Evolutionary conservation across 2,797 vertebrate species (phyloP), one percentile per base, ranked within the genome.

Genomic region (Megalops cyprinoides): DNA sequence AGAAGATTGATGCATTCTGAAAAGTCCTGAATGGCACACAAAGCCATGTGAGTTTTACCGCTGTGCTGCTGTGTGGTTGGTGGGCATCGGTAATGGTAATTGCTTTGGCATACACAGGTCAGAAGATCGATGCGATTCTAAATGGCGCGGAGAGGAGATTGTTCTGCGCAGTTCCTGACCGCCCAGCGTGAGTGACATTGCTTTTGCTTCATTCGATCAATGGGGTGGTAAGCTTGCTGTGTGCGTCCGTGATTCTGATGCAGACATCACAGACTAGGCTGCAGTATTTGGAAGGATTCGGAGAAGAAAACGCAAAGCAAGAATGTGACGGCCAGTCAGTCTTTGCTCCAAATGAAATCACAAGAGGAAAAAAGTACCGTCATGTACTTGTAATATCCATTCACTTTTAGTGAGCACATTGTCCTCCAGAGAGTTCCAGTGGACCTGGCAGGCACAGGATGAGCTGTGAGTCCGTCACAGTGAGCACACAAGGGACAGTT

Each of bases 51-150:
- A 65, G 20, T 65, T 65, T 18, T 65, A 39, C 62, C 53, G 51
- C 51, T 3, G 9, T 10, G 12, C 51, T 2, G 12, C 51, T 2
- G 18, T 14, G 14, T 12, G 51, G 2, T 60, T 58, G 60, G n/a
- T 60, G 62, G 31, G 62, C 62, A 65, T 65, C 31, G 37, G 14
- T 34, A 37, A 65, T 65, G 37, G 14, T 34, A 37, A 65, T 65
- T 65, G 62, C 28, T 65, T 65, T 65, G 58, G 31, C 62, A 65
- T 37, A 18, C 62, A 65, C n/a, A 37, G 62, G 62, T 65, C 62
- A 37, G 31, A 12, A 14, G 23, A 37, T 65, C 31, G 31, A 65
- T 65, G 12, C 4, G 1, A 65, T 65, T 34, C 20, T 65, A 34
- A 37, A 65, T 37, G 31, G 2, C 31, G 20, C 23, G n/a, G 31